These are phyloP conservation scores for Procambarus virginalis DNA, from an alignment of 1,140 invertebrate genomes.

Conservation along the genomic window DNA sequence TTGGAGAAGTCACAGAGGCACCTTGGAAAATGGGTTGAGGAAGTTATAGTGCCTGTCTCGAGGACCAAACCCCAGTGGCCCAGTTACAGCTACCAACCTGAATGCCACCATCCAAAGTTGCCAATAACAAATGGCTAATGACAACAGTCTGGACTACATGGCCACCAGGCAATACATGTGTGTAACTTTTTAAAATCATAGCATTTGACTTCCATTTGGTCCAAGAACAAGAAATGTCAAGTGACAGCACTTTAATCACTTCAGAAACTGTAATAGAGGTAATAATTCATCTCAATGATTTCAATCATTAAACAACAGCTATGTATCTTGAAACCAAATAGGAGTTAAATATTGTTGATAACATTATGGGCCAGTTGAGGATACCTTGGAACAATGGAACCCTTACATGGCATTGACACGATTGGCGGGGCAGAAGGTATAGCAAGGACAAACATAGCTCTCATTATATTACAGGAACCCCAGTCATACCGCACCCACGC, in stretches of 20 bases:
- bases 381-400: constrained; percentile 27
- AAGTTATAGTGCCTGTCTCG: not conserved
- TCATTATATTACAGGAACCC: constrained; percentile 54
- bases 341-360: constrained; percentile 7
- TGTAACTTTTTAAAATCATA: not conserved
- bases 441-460: constrained; percentile 49
- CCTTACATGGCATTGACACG: constrained; percentile 36
- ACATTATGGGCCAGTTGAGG: not conserved
- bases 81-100: constrained; percentile 7
- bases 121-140: constrained; percentile 15
- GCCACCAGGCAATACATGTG: not conserved
- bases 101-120: constrained; percentile 9
- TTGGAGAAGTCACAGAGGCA: constrained; percentile 21
- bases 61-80: not conserved
- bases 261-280: not conserved
- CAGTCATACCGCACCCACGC: constrained; percentile 35
- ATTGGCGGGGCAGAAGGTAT: constrained; percentile 18
- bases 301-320: constrained; percentile 18
- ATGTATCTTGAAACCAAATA: constrained; percentile 25
- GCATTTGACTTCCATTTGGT: not conserved
- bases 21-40: constrained; percentile 23
- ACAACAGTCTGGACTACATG: constrained; percentile 21
- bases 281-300: constrained; percentile 16
- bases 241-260: constrained; percentile 6
- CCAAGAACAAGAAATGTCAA: not conserved